These are phyloP conservation scores for Microcebus griseorufus DNA, from an alignment of 2,113 vertebrate species.

Conservation along the genomic window DNA sequence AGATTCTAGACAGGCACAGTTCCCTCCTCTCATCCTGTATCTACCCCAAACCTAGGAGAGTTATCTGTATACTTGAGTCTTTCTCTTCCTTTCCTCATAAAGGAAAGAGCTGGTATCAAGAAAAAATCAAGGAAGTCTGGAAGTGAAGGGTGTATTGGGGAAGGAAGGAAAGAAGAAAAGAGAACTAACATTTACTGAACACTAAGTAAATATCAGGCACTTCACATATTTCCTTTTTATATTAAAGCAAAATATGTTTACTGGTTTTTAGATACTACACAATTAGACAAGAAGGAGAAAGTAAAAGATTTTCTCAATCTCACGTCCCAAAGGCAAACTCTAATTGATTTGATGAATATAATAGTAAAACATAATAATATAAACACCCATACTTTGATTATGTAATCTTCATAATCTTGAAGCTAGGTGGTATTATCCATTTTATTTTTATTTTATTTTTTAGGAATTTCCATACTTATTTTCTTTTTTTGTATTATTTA, in stretches of 20 bases:
- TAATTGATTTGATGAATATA: not conserved
- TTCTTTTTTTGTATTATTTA: too few relatives aligned
- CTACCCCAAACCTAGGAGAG: conserved; percentile 13
- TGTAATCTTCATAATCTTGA: not conserved
- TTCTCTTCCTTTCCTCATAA: not conserved
- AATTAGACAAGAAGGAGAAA: conserved; percentile 7
- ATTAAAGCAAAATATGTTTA: conserved; percentile 18
- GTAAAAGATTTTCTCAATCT: not conserved
- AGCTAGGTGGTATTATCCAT: not conserved
- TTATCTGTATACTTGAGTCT: not conserved
- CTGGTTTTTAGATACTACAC: not conserved
- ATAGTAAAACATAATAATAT: not conserved
- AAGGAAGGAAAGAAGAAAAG: conserved; percentile 24
- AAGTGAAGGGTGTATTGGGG: not conserved
- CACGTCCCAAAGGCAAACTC: conserved; percentile 16
- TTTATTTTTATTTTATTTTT: not conserved
- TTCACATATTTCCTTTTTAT: not conserved
- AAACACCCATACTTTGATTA: conserved; percentile 18
- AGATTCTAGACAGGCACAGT: not conserved
- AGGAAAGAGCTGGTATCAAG: not conserved
- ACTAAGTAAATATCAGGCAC: not conserved
- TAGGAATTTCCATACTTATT: too few relatives aligned
- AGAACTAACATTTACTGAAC: not conserved
- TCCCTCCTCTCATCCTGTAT: not conserved
- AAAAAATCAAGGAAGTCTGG: not conserved